A percentile compares a stretch with the other conserved stretches of the same genome.
Conservation (phyloP, 2,888 invertebrate species). For the Melanostoma mellinum region DNA sequence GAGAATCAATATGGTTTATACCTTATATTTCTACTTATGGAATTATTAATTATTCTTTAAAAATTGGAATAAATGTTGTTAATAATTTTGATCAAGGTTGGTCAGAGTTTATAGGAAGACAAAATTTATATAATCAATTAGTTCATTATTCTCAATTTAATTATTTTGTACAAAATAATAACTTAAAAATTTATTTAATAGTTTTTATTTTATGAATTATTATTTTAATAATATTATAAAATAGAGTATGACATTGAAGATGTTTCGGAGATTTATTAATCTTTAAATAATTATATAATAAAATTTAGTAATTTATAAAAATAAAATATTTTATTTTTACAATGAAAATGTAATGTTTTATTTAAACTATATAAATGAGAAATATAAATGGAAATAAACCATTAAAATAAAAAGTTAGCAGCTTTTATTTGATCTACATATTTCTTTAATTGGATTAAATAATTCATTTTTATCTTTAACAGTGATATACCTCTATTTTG, state of each 20-base stretch:
- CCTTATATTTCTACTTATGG: conserved; percentile 83
- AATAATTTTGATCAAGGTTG: conserved; percentile 83
- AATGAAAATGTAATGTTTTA: conserved; percentile 87
- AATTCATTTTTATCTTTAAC: conserved; percentile 75
- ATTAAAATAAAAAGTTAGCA: too few relatives aligned
- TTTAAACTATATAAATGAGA: conserved; percentile 74
- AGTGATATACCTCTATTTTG: conserved; percentile 85
- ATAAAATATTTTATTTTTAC: conserved; percentile 83
- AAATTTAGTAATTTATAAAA: conserved; percentile 76
- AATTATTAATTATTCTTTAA: conserved; percentile 82
- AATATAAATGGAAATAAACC: conserved; percentile 27
- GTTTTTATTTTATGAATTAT: too few relatives aligned
- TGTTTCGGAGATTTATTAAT: conserved; percentile 80
- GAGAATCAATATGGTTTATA: conserved; percentile 76
- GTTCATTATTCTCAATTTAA: conserved; percentile 81
- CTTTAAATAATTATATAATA: conserved; percentile 76
- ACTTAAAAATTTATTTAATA: too few relatives aligned
- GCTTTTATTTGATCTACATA: too few relatives aligned
- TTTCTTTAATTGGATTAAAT: conserved; percentile 81
- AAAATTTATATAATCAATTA: conserved; percentile 81
- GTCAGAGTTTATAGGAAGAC: conserved; percentile 82
- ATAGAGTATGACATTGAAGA: conserved; percentile 83
- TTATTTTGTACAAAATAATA: conserved; percentile 77
- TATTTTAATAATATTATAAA: conserved; percentile 73
- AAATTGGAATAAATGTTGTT: conserved; percentile 80